Evolutionary conservation across 2,113 vertebrate genomes (phyloP), one percentile per base, ranked within the genome.

Genomic region (Echinops telfairi): DNA sequence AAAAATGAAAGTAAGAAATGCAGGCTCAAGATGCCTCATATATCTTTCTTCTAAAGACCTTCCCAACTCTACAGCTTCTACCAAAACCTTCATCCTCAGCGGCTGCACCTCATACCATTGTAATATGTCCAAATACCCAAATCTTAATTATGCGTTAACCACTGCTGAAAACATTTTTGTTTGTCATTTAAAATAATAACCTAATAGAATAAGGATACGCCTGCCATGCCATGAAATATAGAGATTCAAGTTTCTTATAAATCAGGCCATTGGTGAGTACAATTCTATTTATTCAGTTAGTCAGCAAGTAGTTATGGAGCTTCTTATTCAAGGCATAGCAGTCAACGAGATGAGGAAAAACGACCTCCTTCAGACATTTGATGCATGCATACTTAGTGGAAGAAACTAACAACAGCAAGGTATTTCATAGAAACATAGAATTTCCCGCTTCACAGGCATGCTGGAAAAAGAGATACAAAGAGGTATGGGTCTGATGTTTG

Each of bases 151-250:
- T 47, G 86, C 88, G 29, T 38, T 47, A 93, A 64, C 20, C 64
- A 82, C 76, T 3, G 3, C 57, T 80, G 78, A 91, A 70, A 66
- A 77, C 3, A 60, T 19, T 94, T 62, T 82, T 83, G 19, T n/a
- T 91, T 66, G 36, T 86, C 79, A 36, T 4, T 73, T 81, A 81
- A 96, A 82, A 53, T 25, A 90, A 71, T 40, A 73, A 92, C 58
- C 58, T 88, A 38, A 64, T 20, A 71, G 23, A 84, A 92, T 94
- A 16, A 90, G 62, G 84, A 40, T 64, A 1, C 62, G 6, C 43
- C 16, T 86, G 79, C 53, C 71, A 68, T 84, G 12, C 68, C 31
- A 88, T 57, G 40, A 82, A 81, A 85, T 64, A 73, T 0, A 43
- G 22, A 88, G 31, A 79, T 70, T 23, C 29, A 0, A 27, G 22